Base-by-base conservation (phyloP, 1,140 invertebrate species). In the Diprion similis region DNA sequence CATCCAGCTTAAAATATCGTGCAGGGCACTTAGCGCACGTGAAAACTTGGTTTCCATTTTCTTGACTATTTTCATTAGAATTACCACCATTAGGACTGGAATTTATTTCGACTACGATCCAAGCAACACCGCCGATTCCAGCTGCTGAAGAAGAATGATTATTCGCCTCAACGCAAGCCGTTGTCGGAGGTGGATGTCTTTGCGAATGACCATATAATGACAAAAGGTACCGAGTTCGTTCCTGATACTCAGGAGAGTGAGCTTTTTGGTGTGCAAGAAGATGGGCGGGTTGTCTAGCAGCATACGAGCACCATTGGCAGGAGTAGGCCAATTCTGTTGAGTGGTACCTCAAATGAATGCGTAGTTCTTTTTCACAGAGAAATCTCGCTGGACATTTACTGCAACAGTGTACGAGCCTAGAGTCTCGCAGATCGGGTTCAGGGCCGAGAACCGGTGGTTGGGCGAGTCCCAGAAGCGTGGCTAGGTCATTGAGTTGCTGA, bases 181-280 rank as follows among this genome's bases (percentile, higher is more conserved):
- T 85, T 73, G 89, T 87, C 7, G 93, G 94, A 65, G 91, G 90
- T 51, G 90, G 90, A 81, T 93, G 89, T 47, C 90, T 85, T 1
- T 90, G 82, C 75, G 93, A 92, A 64, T 90, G 89, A 15, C 89
- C 89, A 76, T 95, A 92, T 37, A 92, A 86, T n/a, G 90, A 89
- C 71, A 93, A 89, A 45, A 96, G 85, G 75, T 91, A 89, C 80
- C 92, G 92, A 3, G 94, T 95, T 79, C 93, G 91, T 66, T 94
- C 91, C 85, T 96, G 92, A 84, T 97, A 97, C 78, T 96, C 94
- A 8, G 91, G 89, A 7, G 93, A 92, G 83, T 97, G 96, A 0
- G 96, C 94, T 78, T 92, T 91, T 4, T 90, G 87, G 85, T 97
- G 96, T 7, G 92, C 90, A n/a, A 90, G 81, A 10, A 97, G 85